These are phyloP conservation scores for Ochlodes sylvanus DNA, from an alignment of 2,888 invertebrate genomes.

Conservation along the genomic window DNA sequence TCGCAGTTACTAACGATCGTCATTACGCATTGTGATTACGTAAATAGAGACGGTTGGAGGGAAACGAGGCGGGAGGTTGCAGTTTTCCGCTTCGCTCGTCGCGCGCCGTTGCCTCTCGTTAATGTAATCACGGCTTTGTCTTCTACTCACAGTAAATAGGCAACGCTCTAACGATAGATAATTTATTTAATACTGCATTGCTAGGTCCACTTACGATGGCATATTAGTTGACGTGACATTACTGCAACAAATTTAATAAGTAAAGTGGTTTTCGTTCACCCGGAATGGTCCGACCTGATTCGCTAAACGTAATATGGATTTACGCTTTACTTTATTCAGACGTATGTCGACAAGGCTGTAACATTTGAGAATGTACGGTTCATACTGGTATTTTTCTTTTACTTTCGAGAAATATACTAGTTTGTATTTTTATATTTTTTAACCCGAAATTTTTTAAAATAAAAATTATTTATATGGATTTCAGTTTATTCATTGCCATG, in stretches of 20 bases:
- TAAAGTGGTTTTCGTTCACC: slow-evolving; percentile 5
- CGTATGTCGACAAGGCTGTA: too few species aligned
- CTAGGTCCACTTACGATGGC: slow-evolving; percentile 5
- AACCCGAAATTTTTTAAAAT: too few species aligned
- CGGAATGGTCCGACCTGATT: slow-evolving; percentile 21
- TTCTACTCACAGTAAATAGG: slow-evolving; percentile 45
- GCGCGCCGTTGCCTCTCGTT: slow-evolving; percentile 64
- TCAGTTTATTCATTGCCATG: too few species aligned
- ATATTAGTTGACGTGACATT: slow-evolving; percentile 9
- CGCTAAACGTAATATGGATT: slow-evolving; percentile 5
- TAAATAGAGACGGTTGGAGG: slow-evolving; percentile 74
- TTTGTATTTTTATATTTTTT: too few species aligned
- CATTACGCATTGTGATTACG: slow-evolving; percentile 82
- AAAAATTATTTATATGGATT: too few species aligned
- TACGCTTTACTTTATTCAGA: neutral
- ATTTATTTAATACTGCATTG: slow-evolving; percentile 52
- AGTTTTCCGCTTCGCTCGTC: slow-evolving; percentile 76
- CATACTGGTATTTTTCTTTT: too few species aligned
- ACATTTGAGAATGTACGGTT: too few species aligned
- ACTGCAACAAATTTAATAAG: slow-evolving; percentile 21
- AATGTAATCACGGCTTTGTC: slow-evolving; percentile 67
- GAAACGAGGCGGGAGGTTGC: slow-evolving; percentile 69
- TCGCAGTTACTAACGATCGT: slow-evolving; percentile 73
- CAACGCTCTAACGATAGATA: slow-evolving; percentile 53
- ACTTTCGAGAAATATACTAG: too few species aligned